Evolutionary conservation across 2,797 vertebrate species (phyloP).

Genomic region (Siniperca obscura): DNA sequence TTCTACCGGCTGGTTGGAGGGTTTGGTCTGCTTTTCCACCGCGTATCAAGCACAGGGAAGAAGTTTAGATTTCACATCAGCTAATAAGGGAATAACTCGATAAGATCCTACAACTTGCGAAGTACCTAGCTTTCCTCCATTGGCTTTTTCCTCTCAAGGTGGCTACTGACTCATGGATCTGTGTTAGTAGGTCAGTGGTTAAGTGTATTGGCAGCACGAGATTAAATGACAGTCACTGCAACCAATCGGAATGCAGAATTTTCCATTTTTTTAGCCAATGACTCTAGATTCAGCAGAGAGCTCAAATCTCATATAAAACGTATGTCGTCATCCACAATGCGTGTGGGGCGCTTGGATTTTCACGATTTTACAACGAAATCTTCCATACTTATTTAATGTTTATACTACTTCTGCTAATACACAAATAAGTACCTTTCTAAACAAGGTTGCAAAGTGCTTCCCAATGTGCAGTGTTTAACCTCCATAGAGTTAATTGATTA

Average conservation of each 20-base stretch:
- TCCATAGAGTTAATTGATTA: not conserved
- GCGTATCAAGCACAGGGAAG: not conserved
- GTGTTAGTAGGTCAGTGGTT: conserved; percentile 95
- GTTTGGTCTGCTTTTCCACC: conserved; percentile 10
- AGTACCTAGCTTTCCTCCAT: conserved; percentile 59
- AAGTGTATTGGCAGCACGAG: conserved; percentile 78
- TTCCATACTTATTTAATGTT: not conserved
- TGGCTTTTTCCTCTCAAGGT: conserved; percentile 76
- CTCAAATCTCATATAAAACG: conserved; percentile 17
- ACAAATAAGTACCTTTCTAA: no score
- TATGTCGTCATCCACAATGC: conserved; percentile 45
- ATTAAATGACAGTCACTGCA: conserved; percentile 65
- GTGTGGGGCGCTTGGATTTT: not conserved
- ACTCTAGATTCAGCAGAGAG: not conserved
- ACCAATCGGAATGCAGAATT: conserved; percentile 76
- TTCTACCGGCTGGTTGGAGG: conserved; percentile 1
- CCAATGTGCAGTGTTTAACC: not conserved
- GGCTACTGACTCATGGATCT: conserved; percentile 87
- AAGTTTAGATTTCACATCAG: conserved; percentile 29
- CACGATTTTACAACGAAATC: not conserved
- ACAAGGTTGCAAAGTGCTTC: not conserved
- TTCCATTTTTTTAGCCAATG: conserved; percentile 64
- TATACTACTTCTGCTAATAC: not conserved
- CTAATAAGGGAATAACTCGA: conserved; percentile 21
- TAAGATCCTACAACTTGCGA: conserved; percentile 58